Base-by-base conservation (phyloP, 2,888 invertebrate genomes). In the Ochlodes sylvanus region DNA sequence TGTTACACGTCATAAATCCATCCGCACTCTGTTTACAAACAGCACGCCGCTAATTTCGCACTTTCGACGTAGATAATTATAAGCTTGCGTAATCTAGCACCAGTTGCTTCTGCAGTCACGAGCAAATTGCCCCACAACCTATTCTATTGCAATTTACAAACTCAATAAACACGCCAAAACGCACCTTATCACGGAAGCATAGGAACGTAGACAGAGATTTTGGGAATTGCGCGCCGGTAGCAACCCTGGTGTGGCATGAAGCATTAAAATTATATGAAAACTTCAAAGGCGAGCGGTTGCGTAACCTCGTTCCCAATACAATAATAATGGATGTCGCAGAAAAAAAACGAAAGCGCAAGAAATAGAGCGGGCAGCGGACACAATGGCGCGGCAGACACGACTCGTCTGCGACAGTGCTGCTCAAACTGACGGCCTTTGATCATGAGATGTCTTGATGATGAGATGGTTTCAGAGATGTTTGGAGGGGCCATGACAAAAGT, bases 251-350 rank as follows among this genome's bases (percentile, higher is more conserved):
- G 19, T 38, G 77, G 82, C 79, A 87, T 85, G 88, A 89, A 88
- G 85, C 85, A 84, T 82, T 86, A 88, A 92, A 92, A 92, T 92
- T 88, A 92, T 92, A 92, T 92, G 91, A 92, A 92, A 92, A 89
- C 89, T 88, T 84, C 84, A 87, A 87, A 90, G 84, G 83, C 82
- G 72, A 82, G 86, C 72, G 84, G 86, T 92, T 92, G 86, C 89
- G 76, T 86, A 92, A 92, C 92, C 92, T 92, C 91, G 92, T 87
- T 79, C 92, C 81, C 88, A 88, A 92, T 92, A 89, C 84, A 84
- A 89, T 90, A 88, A 91, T 89, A 76, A 79, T 79, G 83, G 91
- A 89, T 90, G 92, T 90, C 90, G 88, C 90, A 67, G 62, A 82
- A 85, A 88, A 90, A 92, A 91, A 92, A 88, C 82, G 92, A 92